A percentile compares a stretch with the other conserved stretches of the same genome.
These are phyloP conservation scores for Bubalus kerabau DNA, from an alignment of 2,113 vertebrate genomes.

Conservation along the genomic window DNA sequence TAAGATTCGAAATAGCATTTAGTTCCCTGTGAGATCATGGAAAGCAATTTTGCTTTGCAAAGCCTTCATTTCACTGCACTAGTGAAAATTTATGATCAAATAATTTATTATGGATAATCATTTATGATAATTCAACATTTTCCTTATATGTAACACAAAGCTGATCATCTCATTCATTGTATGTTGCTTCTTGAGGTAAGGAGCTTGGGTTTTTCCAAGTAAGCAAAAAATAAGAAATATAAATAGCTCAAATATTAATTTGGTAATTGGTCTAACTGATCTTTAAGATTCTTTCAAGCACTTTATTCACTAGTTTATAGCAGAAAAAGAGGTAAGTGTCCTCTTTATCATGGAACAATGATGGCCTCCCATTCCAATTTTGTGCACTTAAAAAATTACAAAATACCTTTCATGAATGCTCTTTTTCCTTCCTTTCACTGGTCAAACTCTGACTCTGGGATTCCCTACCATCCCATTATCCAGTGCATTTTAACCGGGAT, in stretches of 20 bases:
- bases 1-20: conserved; percentile 16
- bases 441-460: background rate
- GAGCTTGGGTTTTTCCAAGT: background rate
- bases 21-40: background rate
- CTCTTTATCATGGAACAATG: background rate
- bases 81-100: conserved; percentile 19
- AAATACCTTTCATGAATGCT: background rate
- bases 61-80: background rate
- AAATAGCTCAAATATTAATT: background rate
- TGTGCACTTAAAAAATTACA: background rate
- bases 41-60: background rate
- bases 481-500: background rate
- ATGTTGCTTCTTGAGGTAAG: background rate
- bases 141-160: background rate
- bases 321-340: background rate
- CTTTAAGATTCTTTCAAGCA: background rate
- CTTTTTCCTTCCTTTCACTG: background rate
- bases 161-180: background rate
- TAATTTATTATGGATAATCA: conserved; percentile 10
- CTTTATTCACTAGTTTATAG: background rate
- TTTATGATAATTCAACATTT: background rate
- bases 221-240: background rate
- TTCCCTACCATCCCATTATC: background rate
- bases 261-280: background rate
- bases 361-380: background rate